These are phyloP conservation scores for Galerucella nymphaeae DNA, from an alignment of 2,888 invertebrate genomes.

Conservation along the genomic window DNA sequence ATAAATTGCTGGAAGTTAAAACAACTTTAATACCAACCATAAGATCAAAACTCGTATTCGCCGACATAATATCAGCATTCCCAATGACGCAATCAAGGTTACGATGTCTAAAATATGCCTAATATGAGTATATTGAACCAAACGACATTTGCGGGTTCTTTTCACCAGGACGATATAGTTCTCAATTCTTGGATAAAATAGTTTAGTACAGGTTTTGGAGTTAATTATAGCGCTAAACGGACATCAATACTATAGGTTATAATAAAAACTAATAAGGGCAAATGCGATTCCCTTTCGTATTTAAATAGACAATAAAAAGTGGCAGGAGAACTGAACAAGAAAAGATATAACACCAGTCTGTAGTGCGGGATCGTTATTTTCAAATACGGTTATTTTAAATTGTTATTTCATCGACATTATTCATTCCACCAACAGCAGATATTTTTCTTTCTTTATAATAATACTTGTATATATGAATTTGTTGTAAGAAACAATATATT, in stretches of 20 bases:
- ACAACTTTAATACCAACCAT: neutral
- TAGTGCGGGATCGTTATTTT: slow-evolving; percentile 4
- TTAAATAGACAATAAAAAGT: slow-evolving; percentile 55
- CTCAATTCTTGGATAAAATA: slow-evolving; percentile 32
- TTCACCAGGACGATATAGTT: slow-evolving; percentile 28
- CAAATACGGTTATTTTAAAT: neutral
- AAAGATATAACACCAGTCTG: slow-evolving; percentile 2
- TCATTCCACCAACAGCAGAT: neutral
- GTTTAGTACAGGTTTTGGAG: slow-evolving; percentile 26
- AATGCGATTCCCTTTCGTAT: slow-evolving; percentile 50
- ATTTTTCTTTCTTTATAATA: neutral
- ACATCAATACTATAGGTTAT: slow-evolving; percentile 26
- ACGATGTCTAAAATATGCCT: slow-evolving; percentile 12
- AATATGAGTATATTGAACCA: slow-evolving; percentile 21
- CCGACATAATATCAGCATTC: neutral
- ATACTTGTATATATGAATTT: too few relatives aligned
- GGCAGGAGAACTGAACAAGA: slow-evolving; percentile 31
- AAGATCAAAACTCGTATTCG: neutral
- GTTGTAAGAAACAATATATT: too few relatives aligned
- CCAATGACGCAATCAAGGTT: slow-evolving; percentile 13
- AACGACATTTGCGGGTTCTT: slow-evolving; percentile 14
- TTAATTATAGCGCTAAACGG: slow-evolving; percentile 23
- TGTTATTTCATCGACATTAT: neutral
- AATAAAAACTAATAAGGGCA: slow-evolving; percentile 41
- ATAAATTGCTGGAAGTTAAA: neutral